A percentile compares a stretch with the other conserved stretches of the same genome.
These are phyloP conservation scores for Mormyrops boulengeri DNA, from an alignment of 2,797 vertebrate genomes.

Conservation along the genomic window DNA sequence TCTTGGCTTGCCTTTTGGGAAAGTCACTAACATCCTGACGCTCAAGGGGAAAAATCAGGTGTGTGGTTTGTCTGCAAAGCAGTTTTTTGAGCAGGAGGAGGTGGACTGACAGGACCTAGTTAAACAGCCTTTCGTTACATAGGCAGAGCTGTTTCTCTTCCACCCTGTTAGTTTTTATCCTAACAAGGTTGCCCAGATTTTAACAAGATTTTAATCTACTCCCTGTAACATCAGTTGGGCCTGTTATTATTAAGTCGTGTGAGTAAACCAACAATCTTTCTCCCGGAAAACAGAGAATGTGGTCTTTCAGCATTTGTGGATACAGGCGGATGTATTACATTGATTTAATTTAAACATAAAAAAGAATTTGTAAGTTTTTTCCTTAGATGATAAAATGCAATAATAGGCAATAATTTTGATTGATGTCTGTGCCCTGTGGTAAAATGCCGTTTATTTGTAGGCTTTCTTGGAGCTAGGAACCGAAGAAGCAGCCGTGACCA, in stretches of 20 bases:
- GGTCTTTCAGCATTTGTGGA: not conserved
- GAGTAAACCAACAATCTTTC: not conserved
- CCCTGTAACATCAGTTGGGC: not conserved
- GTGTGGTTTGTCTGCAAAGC: constrained; percentile 29
- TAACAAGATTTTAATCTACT: not conserved
- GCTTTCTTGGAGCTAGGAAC: constrained; percentile 94
- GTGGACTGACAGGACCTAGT: not conserved
- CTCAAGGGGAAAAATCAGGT: constrained; percentile 99
- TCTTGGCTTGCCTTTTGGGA: constrained; percentile 91
- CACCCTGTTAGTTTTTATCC: not conserved
- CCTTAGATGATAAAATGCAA: not conserved
- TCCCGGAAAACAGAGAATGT: not conserved
- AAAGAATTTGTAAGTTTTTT: not conserved
- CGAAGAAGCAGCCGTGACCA: constrained; percentile 90
- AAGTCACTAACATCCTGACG: constrained; percentile 96
- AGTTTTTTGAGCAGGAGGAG: not conserved
- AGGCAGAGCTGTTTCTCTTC: not conserved
- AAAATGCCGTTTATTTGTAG: constrained; percentile 47
- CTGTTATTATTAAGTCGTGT: not conserved
- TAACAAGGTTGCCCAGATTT: not conserved
- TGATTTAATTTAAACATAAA: not conserved
- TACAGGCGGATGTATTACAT: not conserved
- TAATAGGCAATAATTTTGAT: not conserved
- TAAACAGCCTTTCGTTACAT: not conserved
- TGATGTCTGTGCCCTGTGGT: not conserved